Percentiles rank a stretch among this genome's conserved stretches.
Conservation (phyloP, 2,888 invertebrate genomes). For the Prionchulus punctatus region DNA sequence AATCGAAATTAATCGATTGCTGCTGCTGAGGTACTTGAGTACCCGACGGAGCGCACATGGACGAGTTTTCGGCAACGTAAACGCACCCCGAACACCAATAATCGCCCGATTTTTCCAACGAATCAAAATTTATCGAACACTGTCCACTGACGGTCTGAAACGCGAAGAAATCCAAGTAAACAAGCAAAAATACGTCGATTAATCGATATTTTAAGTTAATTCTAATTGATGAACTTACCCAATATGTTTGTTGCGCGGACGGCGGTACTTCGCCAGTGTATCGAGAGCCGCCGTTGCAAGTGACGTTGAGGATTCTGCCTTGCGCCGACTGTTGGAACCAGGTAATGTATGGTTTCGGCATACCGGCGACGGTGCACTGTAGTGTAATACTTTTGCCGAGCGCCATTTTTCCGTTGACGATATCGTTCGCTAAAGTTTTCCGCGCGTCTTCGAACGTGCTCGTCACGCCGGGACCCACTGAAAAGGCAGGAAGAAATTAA, state of each 20-base stretch:
- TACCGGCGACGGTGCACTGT: not conserved
- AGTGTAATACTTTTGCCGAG: not conserved
- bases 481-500: too few species aligned
- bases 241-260: not conserved
- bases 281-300: not conserved
- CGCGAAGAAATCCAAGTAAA: not conserved
- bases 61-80: constrained; percentile 5
- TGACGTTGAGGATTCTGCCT: not conserved
- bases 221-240: not conserved
- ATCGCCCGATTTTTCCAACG: not conserved
- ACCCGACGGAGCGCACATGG: not conserved
- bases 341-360: not conserved
- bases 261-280: not conserved
- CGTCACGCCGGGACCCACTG: too few species aligned
- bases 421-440: not conserved
- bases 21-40: not conserved
- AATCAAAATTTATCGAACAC: not conserved
- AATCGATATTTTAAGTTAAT: not conserved
- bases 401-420: not conserved
- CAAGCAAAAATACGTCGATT: not conserved
- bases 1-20: not conserved
- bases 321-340: not conserved
- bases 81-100: constrained; percentile 10
- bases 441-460: not conserved
- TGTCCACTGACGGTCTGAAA: not conserved